Evolutionary conservation across 2,797 vertebrate species (phyloP), one percentile per base, ranked within the genome.

Genomic region (Coregonus suidteri): DNA sequence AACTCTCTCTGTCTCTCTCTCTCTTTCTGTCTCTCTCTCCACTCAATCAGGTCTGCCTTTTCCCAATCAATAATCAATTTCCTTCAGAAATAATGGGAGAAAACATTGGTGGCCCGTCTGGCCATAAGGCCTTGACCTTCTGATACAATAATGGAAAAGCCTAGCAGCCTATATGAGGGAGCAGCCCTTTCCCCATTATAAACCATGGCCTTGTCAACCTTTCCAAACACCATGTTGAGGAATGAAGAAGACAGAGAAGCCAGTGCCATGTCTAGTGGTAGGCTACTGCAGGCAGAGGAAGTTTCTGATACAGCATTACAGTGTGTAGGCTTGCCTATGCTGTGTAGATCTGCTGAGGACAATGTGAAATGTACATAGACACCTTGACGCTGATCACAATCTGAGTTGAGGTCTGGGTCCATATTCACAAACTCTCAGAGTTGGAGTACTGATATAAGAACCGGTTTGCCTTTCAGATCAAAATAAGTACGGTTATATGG

Each of bases 11-110:
- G 4, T 37, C 5, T 37, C 35, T 37, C 35, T 37, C 35, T 37
- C 35, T 37, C 35, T 37, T 4, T 35, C 34, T 35, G 3, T 4
- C 34, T 35, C 34, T 4, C 34, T 4, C 35, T 37, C 35, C 41
- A 11, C 41, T 47, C 41, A 11, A 3, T 47, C 41, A 47, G 9
- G 9, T 47, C 9, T 47, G 41, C 9, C 41, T 47, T 47, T 3
- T 47, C 41, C 41, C 85, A 87, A 91, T 93, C 89, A 91, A 91
- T 92, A 91, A 92, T 91, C 89, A 91, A 89, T 92, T 91, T 90
- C 88, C 81, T 81, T 86, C 79, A 85, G 79, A 88, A 86, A 87
- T 90, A 88, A 86, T 89, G 84, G 83, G 64, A 77, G 51, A 16
- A 52, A 73, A 74, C 77, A 76, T 66, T 83, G 86, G 87, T 86